Base-by-base conservation (phyloP, 2,113 vertebrate species). In the Nesospiza acunhae region DNA sequence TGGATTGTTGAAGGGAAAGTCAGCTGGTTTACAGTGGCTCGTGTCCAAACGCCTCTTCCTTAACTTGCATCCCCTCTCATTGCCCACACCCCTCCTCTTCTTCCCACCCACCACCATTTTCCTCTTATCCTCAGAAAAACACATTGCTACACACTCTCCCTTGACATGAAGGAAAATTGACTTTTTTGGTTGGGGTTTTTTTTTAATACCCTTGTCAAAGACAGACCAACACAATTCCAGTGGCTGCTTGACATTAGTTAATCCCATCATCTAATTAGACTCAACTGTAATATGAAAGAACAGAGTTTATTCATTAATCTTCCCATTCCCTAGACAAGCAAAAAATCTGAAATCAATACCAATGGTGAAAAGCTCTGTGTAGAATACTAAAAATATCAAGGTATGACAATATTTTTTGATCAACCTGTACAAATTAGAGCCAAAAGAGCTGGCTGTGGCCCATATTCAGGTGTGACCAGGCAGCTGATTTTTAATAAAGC, bases 261-360 rank as follows among this genome's bases (percentile, higher is more conserved):
- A 89, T 70, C 60, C 30, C 56, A 84, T 87, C 56, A 78, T 63
- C 50, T 63, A 87, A 79, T 87, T 93, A 91, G 81, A 84, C 62
- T 72, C 66, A 84, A 44, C 53, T 74, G 42, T 76, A 83, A 94
- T 42, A 75, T 47, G 58, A 82, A 78, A 89, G 17, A 94, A 46
- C 9, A 85, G 69, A 87, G 55, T 52, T 93, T 85, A 82, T 90
- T 87, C 81, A 89, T 95, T 83, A 93, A 87, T 95, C 84, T 87
- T 84, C 66, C 58, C 30, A n/a, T 73, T 80, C 75, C 62, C 49
- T 47, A 35, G 74, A 66, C 62, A 84, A 73, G 58, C 53, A 56
- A 82, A 95, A 82, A 73, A 89, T 76, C 60, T 55, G 41, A 94
- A 91, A 89, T 89, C 81, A 84, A 90, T 94, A 73, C 8, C 53